phyloP scores from a whole-genome alignment of 2,113 vertebrate genomes.

The Indri indri region DNA sequence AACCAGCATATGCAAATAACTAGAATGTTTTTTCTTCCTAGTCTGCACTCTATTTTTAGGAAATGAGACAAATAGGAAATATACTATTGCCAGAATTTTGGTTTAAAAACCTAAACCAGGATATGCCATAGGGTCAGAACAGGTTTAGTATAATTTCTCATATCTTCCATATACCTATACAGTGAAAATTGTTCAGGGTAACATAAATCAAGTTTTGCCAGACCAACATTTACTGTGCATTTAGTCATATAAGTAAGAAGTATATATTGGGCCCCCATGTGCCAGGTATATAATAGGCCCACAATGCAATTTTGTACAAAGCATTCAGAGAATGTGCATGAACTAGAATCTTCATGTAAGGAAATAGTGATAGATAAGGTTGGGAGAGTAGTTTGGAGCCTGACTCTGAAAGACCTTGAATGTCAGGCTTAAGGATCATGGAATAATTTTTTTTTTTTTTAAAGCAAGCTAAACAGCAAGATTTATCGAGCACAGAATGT shows the following conservation, averaged over 20 bases:
- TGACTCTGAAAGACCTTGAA: background rate
- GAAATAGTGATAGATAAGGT: background rate
- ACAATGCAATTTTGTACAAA: background rate
- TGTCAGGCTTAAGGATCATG: constrained; percentile 24
- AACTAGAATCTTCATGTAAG: background rate
- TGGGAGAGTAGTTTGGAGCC: background rate
- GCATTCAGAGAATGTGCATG: background rate
- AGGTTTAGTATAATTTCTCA: background rate
- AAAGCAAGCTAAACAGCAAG: no score
- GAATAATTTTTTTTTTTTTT: background rate
- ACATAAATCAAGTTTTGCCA: background rate
- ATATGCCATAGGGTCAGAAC: background rate
- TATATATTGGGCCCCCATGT: background rate
- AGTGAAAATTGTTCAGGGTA: background rate
- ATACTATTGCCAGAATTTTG: constrained; percentile 16
- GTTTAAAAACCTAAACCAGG: constrained; percentile 37
- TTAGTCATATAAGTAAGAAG: background rate
- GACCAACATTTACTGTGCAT: background rate
- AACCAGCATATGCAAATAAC: constrained; percentile 1
- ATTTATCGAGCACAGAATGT: no score
- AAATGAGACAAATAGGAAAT: constrained; percentile 34
- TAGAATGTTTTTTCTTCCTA: constrained; percentile 29
- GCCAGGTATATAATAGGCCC: background rate
- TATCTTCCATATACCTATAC: background rate
- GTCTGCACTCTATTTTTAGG: constrained; percentile 12